Evolutionary conservation across 2,797 vertebrate genomes (phyloP), one percentile per base, ranked within the genome.

Genomic region (Phyllotis vaccarum): DNA sequence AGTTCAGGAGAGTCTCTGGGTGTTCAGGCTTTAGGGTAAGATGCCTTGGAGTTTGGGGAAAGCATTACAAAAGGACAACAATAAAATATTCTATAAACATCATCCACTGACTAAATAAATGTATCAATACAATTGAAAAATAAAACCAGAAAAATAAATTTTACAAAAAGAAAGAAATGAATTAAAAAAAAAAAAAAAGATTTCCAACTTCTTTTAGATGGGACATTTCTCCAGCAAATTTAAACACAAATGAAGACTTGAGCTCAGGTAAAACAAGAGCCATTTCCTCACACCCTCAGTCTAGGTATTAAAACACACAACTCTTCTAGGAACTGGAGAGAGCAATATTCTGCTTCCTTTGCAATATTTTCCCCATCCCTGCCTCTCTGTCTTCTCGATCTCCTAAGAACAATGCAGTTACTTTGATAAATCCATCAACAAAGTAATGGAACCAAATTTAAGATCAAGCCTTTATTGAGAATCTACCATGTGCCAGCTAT

Each of bases 181-280:
- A 85, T n/a, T n/a, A n/a, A n/a, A n/a, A n/a, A n/a, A n/a, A n/a
- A 9, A 9, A 81, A 95, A 16, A 74, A 75, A 74, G 58, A n/a
- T 60, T 49, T 90, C 43, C 46, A 89, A 27, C 9, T 93, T 21
- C 1, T 80, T 96, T 87, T 86, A 93, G 17, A 58, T 70, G 62
- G 52, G 70, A 68, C 40, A 0, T 82, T 96, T 80, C 40, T 12
- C 24, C 64, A 89, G 66, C 46, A 76, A 82, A 87, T 43, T 75
- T 74, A 91, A 94, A 96, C 54, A 86, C 91, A 91, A 98, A 91
- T 62, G 49, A 88, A 90, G 54, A 79, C 62, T n/a, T 86, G 62
- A 72, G 43, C 58, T 94, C 31, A 78, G 4, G 54, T 74, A 94
- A 96, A 92, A 95, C 85, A 68, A 93, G 93, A 95, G 68, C 31